Evolutionary conservation across 2,113 vertebrate genomes (phyloP).

Genomic region (Narcine bancroftii): DNA sequence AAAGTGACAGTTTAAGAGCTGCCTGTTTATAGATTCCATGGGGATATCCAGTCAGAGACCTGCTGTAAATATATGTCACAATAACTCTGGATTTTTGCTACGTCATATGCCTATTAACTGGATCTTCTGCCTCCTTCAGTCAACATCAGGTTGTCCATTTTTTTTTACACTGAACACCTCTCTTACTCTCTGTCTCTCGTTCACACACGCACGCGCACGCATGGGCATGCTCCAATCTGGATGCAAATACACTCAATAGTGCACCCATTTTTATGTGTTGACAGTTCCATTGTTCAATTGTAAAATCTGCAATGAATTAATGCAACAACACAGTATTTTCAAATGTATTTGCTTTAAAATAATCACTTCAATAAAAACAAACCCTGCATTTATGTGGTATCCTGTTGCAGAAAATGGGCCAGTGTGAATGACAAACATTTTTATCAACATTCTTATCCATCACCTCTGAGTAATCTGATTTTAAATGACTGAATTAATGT

Average conservation of each 20-base stretch:
- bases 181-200: too few relatives aligned
- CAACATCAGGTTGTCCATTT: neutral
- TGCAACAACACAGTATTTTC: neutral
- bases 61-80: slow-evolving; percentile 44
- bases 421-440: neutral
- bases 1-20: slow-evolving; percentile 60
- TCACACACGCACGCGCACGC: too few relatives aligned
- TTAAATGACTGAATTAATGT: neutral
- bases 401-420: neutral
- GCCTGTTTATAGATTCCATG: slow-evolving; percentile 46
- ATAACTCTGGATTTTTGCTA: slow-evolving; percentile 36
- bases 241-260: neutral
- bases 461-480: neutral
- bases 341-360: neutral
- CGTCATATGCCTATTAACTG: slow-evolving; percentile 38
- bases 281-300: neutral
- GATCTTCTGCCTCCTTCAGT: neutral
- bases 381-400: neutral
- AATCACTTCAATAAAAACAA: neutral
- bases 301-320: neutral
- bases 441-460: neutral
- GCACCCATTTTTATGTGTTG: neutral
- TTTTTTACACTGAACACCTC: neutral
- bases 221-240: too few relatives aligned
- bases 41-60: slow-evolving; percentile 47